Percentiles rank a stretch among this genome's conserved stretches.
Conservation (phyloP, 2,113 vertebrate species). For the Ceyx margarethae region DNA sequence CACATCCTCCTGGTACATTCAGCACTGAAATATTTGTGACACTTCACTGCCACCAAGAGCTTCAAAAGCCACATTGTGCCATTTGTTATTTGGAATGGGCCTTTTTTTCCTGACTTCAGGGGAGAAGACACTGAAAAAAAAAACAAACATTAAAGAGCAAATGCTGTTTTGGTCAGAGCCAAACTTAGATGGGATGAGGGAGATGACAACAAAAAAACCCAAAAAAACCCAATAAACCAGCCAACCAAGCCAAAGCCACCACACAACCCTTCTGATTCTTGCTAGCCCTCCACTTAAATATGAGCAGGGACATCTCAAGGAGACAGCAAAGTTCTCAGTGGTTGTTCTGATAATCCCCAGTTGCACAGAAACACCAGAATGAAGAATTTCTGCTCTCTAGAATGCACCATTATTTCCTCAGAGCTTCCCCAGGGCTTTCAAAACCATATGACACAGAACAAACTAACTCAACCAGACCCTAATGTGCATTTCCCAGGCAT, state of each 20-base stretch:
- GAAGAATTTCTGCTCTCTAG: neutral
- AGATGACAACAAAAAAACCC: neutral
- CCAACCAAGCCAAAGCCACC: neutral
- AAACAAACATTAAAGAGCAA: neutral
- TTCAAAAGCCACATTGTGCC: conserved; percentile 7
- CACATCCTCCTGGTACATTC: neutral
- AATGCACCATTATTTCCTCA: fast-evolving
- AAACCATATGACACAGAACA: neutral
- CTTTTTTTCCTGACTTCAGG: neutral
- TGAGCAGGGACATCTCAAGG: neutral
- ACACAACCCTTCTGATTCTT: neutral
- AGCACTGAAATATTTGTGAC: conserved; percentile 43
- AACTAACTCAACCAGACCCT: neutral
- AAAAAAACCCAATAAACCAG: neutral
- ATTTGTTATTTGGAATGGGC: neutral
- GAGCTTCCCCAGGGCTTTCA: neutral
- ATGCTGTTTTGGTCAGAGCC: neutral
- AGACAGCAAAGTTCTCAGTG: neutral
- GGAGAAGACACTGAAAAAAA: neutral
- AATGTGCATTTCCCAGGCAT: neutral
- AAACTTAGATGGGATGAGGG: fast-evolving
- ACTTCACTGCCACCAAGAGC: conserved; percentile 70
- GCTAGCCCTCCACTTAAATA: neutral
- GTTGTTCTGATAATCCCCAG: neutral
- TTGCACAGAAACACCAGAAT: neutral